phyloP scores from a whole-genome alignment of 2,888 invertebrate genomes.

The Drosophila falleni region DNA sequence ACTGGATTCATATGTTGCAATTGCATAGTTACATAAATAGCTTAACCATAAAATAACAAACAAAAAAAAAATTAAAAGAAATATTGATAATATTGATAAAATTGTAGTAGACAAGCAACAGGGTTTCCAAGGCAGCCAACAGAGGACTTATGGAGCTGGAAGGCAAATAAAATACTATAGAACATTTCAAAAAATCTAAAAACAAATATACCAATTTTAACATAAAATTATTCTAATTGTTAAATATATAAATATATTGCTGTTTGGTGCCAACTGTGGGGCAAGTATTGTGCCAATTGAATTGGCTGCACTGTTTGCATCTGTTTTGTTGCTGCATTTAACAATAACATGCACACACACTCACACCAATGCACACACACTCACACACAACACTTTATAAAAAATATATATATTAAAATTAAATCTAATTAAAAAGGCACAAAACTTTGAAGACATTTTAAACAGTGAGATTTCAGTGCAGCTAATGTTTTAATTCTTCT shows the following conservation, averaged over 20 bases:
- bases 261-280: slow-evolving; percentile 33
- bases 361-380: slow-evolving; percentile 8
- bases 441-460: slow-evolving; percentile 47
- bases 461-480: slow-evolving; percentile 48
- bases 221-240: slow-evolving; percentile 27
- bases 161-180: slow-evolving; percentile 23
- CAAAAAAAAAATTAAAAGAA: neutral
- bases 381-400: slow-evolving; percentile 7
- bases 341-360: too few species aligned
- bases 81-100: slow-evolving; percentile 1
- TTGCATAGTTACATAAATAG: slow-evolving; percentile 27
- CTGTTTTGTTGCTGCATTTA: slow-evolving; percentile 76
- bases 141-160: slow-evolving; percentile 29
- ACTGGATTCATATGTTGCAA: slow-evolving; percentile 69
- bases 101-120: slow-evolving; percentile 28
- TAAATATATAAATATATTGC: slow-evolving; percentile 21
- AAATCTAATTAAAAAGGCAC: slow-evolving; percentile 21
- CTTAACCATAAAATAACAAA: slow-evolving; percentile 16
- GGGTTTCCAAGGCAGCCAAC: slow-evolving; percentile 68
- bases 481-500: slow-evolving; percentile 39
- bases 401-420: neutral
- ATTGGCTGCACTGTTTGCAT: slow-evolving; percentile 61
- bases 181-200: slow-evolving; percentile 17
- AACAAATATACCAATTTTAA: slow-evolving; percentile 1
- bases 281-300: slow-evolving; percentile 61